These are phyloP conservation scores for Drosophila percnosoma DNA, from an alignment of 2,888 invertebrate species.

Conservation along the genomic window DNA sequence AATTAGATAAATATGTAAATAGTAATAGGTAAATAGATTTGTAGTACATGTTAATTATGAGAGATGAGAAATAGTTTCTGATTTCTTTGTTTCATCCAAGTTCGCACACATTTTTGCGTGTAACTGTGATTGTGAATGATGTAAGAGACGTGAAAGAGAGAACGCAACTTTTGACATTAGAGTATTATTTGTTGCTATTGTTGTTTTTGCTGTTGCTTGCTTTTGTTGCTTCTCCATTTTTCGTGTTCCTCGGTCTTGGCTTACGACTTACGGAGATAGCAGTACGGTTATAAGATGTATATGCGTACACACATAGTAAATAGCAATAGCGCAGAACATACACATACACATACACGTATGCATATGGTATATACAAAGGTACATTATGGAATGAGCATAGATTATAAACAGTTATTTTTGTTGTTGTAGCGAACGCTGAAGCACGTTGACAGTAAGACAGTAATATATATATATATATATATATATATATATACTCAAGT, in stretches of 20 bases:
- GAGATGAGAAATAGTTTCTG: conserved; percentile 12
- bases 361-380: not conserved
- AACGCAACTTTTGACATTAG: not conserved
- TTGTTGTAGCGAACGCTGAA: conserved; percentile 50
- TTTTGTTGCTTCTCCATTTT: not conserved
- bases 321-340: conserved; percentile 19
- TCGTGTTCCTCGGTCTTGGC: not conserved
- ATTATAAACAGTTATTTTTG: not conserved
- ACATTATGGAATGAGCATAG: conserved; percentile 20
- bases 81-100: not conserved
- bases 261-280: not conserved
- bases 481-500: conserved; percentile 20
- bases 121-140: not conserved
- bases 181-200: not conserved
- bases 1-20: conserved; percentile 44
- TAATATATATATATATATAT: not conserved
- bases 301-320: conserved; percentile 10
- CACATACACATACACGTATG: not conserved
- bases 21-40: conserved; percentile 21
- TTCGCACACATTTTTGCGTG: not conserved
- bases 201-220: not conserved
- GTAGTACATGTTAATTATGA: conserved; percentile 31
- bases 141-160: not conserved
- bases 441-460: conserved; percentile 38
- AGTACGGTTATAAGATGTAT: not conserved